Base-by-base conservation (phyloP, 2,888 invertebrate genomes). In the Oligia latruncula region DNA sequence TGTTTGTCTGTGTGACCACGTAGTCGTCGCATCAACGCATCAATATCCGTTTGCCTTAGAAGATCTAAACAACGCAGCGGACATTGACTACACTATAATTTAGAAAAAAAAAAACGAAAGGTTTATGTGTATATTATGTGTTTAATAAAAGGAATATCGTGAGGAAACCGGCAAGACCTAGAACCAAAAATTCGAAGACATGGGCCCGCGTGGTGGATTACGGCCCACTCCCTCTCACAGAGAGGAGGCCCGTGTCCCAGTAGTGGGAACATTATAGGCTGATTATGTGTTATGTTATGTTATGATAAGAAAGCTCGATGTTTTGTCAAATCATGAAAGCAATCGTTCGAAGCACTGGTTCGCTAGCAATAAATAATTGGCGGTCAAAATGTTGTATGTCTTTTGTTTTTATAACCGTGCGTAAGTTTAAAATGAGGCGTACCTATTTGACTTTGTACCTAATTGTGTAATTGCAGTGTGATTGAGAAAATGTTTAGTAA, bases 401-500 rank as follows among this genome's bases (percentile, higher is more conserved):
- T 80, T 81, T 77, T 75, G 70, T 81, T 82, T 78, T 81, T 70
- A 72, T 0, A 43, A 60, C 23, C 15, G 29, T 62, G 64, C 17
- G 4, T n/a, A 46, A 5, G 9, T 65, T 52, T 76, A 35, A 80
- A 81, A 74, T 80, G 23, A 80, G 60, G 77, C 78, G 75, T 80
- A 29, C 29, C 29, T 29, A 29, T 29, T 35, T 72, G 68, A 64
- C 84, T 84, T 68, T 49, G 72, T 29, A 29, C 29, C 29, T 76
- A 77, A 87, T 35, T 43, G 23, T 43, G 35, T 52, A 2, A 9
- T 72, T 81, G 71, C 49, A 72, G 43, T 72, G 23, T 62, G 17
- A 83, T 81, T 81, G 46, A 29, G 62, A 43, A 86, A 76, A 75
- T 62, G 9, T 82, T 84, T 77, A 49, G 74, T 74, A 83, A 87